Evolutionary conservation across 2,797 vertebrate genomes (phyloP).

Genomic region (Ctenochaetus hawaiiensis): DNA sequence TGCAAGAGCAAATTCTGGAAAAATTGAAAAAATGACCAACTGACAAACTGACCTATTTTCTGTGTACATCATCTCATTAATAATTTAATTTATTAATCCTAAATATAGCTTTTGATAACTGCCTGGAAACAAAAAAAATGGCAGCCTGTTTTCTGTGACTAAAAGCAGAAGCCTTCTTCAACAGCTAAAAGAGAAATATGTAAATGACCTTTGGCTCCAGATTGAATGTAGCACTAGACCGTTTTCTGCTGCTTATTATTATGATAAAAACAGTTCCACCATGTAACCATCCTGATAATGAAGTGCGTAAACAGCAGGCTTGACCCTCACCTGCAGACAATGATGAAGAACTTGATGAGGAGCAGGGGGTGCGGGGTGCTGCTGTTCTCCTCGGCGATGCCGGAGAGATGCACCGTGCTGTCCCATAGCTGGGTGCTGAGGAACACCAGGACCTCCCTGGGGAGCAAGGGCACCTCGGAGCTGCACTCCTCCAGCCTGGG

Average conservation of each 20-base stretch:
- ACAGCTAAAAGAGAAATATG: not conserved
- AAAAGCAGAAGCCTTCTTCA: not conserved
- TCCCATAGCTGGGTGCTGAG: conserved; percentile 88
- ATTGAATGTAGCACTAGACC: too few species aligned
- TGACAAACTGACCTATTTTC: too few species aligned
- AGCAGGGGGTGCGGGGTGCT: conserved; percentile 88
- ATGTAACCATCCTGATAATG: not conserved
- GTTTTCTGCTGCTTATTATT: not conserved
- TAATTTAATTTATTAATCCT: too few species aligned
- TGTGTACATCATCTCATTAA: too few species aligned
- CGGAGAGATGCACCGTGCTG: conserved; percentile 82
- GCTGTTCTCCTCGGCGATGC: conserved; percentile 58
- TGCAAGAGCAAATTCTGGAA: conserved; percentile 9
- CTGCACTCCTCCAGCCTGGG: conserved; percentile 89
- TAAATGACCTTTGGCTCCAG: not conserved
- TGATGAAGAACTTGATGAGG: conserved; percentile 95
- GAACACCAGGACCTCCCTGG: conserved; percentile 88
- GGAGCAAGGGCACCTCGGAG: conserved; percentile 90
- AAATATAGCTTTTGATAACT: not conserved
- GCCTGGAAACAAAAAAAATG: not conserved
- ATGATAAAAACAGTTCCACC: not conserved
- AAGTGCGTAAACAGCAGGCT: not conserved
- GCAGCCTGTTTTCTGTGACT: not conserved
- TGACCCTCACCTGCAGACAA: conserved; percentile 91
- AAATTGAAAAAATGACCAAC: not conserved